Evolutionary conservation across 2,113 vertebrate genomes (phyloP), one percentile per base, ranked within the genome.

Genomic region (Seriola rivoliana): DNA sequence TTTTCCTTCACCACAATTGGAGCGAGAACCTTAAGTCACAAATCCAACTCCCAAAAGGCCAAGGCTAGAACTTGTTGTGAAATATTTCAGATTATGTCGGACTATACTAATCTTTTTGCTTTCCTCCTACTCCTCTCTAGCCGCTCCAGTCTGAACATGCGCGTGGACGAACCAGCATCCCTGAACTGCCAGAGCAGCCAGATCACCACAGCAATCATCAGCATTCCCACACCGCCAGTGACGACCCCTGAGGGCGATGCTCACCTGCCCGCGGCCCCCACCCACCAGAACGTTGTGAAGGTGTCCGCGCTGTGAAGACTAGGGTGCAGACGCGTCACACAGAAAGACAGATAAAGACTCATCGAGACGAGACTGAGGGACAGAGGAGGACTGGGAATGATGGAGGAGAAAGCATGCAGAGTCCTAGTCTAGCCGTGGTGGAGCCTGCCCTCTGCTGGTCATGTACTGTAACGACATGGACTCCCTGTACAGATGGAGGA

Each of bases 171-270:
- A 2, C 95, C 95, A 90, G 94, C 96, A 74, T 92, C 96, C 85
- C 93, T 97, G 90, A 99, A 99, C 96, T 99, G 98, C 97, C 98
- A 97, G 95, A 89, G 96, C 5, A 95, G 97, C 85, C 97, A 98
- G 94, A 97, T 99, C 89, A 99, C 98, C 42, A 99, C 97, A 69
- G 98, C 98, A 79, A 99, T 99, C 96, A 99, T 99, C 96, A 99
- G 97, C 96, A 99, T 99, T 89, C 97, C 98, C 52, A 98, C 97
- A 0, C 96, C 97, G 0, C 98, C 97, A 0, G 96, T 95, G 2
- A 96, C 97, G 13, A 97, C 95, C 5, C 96, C 97, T 0, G 97
- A 97, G 59, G 93, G 92, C 0, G 94, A 95, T 0, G 95, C 95
- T 42, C 95, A 92, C 23, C 88, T 96, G 19, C 95, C 96, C 0